phyloP scores from a whole-genome alignment of 2,888 invertebrate species.

The Sinelater perroti region DNA sequence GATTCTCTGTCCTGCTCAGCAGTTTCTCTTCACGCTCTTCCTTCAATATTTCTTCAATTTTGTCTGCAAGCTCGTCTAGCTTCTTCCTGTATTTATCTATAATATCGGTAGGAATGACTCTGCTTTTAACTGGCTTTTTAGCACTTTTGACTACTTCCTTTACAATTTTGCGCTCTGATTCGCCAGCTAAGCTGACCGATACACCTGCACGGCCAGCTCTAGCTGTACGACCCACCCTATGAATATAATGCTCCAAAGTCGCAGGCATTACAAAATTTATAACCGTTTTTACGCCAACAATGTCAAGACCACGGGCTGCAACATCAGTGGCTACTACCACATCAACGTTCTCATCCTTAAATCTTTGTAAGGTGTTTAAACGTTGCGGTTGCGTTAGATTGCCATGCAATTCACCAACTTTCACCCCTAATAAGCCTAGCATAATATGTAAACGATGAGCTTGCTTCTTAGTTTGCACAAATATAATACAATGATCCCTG shows the following conservation, averaged over 20 bases:
- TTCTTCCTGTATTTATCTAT: constrained; percentile 84
- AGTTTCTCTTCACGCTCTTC: constrained; percentile 87
- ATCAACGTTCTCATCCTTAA: constrained; percentile 85
- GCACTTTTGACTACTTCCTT: constrained; percentile 92
- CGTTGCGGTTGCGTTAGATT: constrained; percentile 96
- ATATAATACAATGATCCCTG: constrained; percentile 90
- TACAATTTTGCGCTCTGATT: constrained; percentile 88
- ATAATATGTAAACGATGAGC: constrained; percentile 94
- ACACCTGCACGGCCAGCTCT: constrained; percentile 93
- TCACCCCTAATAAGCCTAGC: constrained; percentile 81
- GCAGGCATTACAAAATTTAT: constrained; percentile 97
- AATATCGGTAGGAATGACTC: constrained; percentile 89
- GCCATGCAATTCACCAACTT: constrained; percentile 91
- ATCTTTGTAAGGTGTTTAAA: constrained; percentile 85
- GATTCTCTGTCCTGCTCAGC: constrained; percentile 84
- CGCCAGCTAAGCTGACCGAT: constrained; percentile 94
- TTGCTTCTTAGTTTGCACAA: constrained; percentile 95
- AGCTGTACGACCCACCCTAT: constrained; percentile 95
- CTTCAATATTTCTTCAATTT: constrained; percentile 82
- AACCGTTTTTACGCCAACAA: constrained; percentile 96
- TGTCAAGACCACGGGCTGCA: constrained; percentile 90
- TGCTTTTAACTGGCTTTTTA: constrained; percentile 83
- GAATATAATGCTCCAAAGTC: constrained; percentile 95
- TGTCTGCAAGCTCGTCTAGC: constrained; percentile 76
- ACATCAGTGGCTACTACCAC: constrained; percentile 94